Base-by-base conservation (phyloP, 2,797 vertebrate species). In the Serranus cabrilla region DNA sequence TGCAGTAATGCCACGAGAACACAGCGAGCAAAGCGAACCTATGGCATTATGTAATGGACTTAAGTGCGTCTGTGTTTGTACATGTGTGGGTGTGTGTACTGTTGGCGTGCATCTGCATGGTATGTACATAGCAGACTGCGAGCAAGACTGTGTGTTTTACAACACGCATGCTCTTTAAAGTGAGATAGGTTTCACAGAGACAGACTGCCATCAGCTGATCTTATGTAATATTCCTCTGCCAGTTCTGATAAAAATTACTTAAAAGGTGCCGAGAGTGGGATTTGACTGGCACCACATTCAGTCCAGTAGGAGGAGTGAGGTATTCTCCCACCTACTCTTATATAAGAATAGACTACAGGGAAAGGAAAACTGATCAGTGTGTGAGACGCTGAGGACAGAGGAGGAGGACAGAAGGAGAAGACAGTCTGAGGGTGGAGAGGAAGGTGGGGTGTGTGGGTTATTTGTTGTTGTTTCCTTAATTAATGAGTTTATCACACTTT, bases 221-320 rank as follows among this genome's bases (percentile, higher is more conserved):
- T 95, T 94, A 94, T 88, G 86, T 92, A 95, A 95, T 82, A 87
- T 85, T 81, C 82, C 80, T 87, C 83, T 82, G 83, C 84, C 70
- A 72, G 77, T 81, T 80, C 83, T 68, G 85, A 88, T 91, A 83
- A 84, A 88, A 91, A 89, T 60, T 21, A 72, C 71, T 84, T 79
- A 83, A 85, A 92, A 87, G 88, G 88, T 84, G 80, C 84, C 11
- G 77, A 86, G 87, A 90, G 89, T 88, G 76, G 81, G 89, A 91
- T 92, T 85, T 90, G 91, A 93, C 91, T 90, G 84, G 85, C 88
- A 90, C 69, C 40, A 60, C 59, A 39, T 62, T 56, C 58, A 63
- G 65, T 83, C 85, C 62, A 74, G 85, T 47, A 79, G 89, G 86
- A 90, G 87, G 78, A 88, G 71, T 60, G 86, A 91, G 82, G 87